These are phyloP conservation scores for Blastobasis lacticolella DNA, from an alignment of 2,888 invertebrate species.

Conservation along the genomic window DNA sequence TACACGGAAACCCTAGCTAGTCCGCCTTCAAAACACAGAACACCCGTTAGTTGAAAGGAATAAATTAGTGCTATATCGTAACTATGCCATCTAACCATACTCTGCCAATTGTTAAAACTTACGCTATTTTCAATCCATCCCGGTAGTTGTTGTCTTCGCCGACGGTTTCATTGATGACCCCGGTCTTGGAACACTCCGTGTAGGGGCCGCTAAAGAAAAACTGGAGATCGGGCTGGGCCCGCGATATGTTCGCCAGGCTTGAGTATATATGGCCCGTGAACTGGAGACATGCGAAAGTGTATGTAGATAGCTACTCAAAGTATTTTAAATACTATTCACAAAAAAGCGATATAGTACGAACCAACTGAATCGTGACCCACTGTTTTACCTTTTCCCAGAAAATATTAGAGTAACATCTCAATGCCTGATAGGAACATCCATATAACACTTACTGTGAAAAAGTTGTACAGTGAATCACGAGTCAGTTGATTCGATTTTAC, in stretches of 20 bases:
- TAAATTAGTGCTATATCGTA: not conserved
- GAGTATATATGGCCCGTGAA: constrained; percentile 75
- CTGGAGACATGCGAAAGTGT: constrained; percentile 22
- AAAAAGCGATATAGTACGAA: not conserved
- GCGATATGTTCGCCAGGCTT: constrained; percentile 65
- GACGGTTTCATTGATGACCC: constrained; percentile 45
- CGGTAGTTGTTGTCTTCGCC: constrained; percentile 21
- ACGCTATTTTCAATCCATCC: constrained; percentile 27
- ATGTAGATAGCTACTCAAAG: not conserved
- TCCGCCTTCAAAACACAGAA: not conserved
- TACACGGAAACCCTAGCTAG: not conserved
- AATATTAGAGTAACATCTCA: not conserved
- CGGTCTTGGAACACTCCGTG: constrained; percentile 60
- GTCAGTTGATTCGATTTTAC: too few species aligned
- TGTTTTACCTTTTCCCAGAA: not conserved
- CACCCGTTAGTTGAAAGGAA: not conserved
- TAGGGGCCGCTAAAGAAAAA: constrained; percentile 78
- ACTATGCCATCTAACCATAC: not conserved
- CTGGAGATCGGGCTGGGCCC: constrained; percentile 76
- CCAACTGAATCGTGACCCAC: not conserved
- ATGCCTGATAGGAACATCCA: not conserved
- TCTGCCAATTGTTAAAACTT: not conserved
- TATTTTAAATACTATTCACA: not conserved
- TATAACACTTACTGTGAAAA: not conserved
- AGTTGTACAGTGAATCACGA: too few species aligned